Evolutionary conservation across 2,113 vertebrate genomes (phyloP).

Genomic region (Piprites chloris): DNA sequence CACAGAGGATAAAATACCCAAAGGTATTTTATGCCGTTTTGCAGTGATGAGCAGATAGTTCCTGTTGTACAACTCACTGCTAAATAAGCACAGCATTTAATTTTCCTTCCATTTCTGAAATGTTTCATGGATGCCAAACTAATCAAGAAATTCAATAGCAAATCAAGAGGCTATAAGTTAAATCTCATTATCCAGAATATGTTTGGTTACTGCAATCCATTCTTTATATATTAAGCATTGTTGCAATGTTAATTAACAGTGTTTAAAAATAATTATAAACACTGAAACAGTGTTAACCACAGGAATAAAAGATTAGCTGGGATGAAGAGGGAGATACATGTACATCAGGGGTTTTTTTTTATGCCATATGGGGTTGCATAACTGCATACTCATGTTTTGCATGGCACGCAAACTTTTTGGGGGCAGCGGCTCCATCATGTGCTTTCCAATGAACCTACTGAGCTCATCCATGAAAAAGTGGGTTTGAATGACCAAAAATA

Average conservation of each 20-base stretch:
- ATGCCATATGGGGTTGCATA: neutral
- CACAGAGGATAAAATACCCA: too few relatives aligned
- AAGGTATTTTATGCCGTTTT: neutral
- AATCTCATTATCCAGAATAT: neutral
- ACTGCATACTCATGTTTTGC: neutral
- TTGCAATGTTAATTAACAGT: neutral
- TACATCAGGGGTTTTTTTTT: neutral
- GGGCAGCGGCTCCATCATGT: neutral
- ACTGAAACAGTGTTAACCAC: neutral
- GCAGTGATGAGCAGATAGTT: neutral
- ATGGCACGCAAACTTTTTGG: neutral
- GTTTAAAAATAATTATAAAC: neutral
- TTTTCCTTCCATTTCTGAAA: neutral
- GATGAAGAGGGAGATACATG: neutral
- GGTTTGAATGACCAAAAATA: neutral
- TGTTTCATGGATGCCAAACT: neutral
- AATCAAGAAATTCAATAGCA: neutral
- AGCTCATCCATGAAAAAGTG: neutral
- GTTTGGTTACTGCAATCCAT: neutral
- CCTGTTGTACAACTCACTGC: neutral
- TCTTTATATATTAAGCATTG: neutral
- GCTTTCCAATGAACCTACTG: neutral
- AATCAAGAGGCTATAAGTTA: neutral
- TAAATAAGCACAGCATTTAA: neutral
- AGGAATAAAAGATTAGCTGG: neutral